Conservation (phyloP, 2,888 invertebrate genomes). For the Cerastis rubricosa region DNA sequence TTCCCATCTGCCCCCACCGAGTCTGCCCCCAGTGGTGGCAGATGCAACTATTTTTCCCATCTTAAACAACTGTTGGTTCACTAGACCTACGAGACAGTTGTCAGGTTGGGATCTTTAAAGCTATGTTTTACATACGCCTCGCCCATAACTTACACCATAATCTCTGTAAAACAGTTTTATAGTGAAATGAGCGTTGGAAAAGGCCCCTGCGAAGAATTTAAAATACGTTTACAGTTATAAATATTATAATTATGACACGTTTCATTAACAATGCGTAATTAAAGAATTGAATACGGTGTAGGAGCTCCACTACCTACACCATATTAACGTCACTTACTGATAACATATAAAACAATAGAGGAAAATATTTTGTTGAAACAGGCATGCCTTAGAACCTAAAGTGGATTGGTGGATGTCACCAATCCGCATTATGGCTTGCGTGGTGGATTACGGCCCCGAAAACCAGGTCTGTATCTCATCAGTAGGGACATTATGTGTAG, state of each 20-base stretch:
- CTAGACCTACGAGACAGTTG: not conserved
- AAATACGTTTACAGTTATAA: slow-evolving; percentile 5
- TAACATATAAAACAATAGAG: too few relatives aligned
- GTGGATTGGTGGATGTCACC: too few relatives aligned
- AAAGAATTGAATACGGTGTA: not conserved
- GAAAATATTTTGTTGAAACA: too few relatives aligned
- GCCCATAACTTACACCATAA: slow-evolving; percentile 22
- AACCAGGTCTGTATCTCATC: too few relatives aligned
- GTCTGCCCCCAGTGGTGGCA: too few relatives aligned
- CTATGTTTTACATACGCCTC: not conserved
- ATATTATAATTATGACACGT: slow-evolving; percentile 11
- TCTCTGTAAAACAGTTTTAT: slow-evolving; percentile 21
- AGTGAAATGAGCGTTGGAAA: slow-evolving; percentile 1
- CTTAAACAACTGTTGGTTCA: not conserved
- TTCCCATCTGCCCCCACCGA: too few relatives aligned
- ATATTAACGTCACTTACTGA: too few relatives aligned
- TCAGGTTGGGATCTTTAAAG: not conserved
- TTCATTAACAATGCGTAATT: slow-evolving; percentile 16
- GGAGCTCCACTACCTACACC: not conserved
- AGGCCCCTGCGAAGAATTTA: not conserved
- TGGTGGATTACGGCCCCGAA: too few relatives aligned
- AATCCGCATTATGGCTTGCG: too few relatives aligned
- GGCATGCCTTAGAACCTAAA: too few relatives aligned
- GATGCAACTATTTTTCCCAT: too few relatives aligned
- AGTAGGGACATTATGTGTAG: too few relatives aligned